Conservation (phyloP, 2,888 invertebrate species). For the Drosophila aldrichi region DNA sequence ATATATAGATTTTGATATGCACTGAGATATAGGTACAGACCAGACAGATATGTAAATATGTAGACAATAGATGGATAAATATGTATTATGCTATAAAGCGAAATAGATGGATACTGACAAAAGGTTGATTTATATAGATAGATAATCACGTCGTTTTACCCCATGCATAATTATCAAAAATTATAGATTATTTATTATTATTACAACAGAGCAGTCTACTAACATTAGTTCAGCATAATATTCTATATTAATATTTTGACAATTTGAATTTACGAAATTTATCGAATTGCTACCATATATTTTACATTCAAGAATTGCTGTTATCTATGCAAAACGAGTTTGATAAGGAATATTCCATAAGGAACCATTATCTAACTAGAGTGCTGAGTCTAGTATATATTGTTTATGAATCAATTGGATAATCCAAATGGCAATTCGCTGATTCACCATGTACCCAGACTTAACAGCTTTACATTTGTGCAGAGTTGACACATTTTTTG, state of each 20-base stretch:
- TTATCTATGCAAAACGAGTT: not conserved
- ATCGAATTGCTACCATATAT: not conserved
- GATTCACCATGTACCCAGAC: not conserved
- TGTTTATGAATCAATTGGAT: not conserved
- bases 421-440: not conserved
- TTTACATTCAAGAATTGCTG: not conserved
- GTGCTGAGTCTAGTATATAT: not conserved
- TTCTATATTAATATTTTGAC: not conserved
- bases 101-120: too few relatives aligned
- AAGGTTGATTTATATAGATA: too few relatives aligned
- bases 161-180: too few relatives aligned
- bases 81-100: too few relatives aligned
- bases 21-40: not conserved
- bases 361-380: not conserved
- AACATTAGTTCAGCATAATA: not conserved
- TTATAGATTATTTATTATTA: too few relatives aligned
- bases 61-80: not conserved
- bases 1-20: not conserved
- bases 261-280: not conserved
- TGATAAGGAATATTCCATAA: not conserved
- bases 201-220: too few relatives aligned
- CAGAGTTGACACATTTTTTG: slow-evolving; percentile 13
- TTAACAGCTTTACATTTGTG: not conserved
- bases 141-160: too few relatives aligned
- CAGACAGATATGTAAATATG: not conserved